These are phyloP conservation scores for Macrocentrus cingulum DNA, from an alignment of 1,140 invertebrate species.

Conservation along the genomic window DNA sequence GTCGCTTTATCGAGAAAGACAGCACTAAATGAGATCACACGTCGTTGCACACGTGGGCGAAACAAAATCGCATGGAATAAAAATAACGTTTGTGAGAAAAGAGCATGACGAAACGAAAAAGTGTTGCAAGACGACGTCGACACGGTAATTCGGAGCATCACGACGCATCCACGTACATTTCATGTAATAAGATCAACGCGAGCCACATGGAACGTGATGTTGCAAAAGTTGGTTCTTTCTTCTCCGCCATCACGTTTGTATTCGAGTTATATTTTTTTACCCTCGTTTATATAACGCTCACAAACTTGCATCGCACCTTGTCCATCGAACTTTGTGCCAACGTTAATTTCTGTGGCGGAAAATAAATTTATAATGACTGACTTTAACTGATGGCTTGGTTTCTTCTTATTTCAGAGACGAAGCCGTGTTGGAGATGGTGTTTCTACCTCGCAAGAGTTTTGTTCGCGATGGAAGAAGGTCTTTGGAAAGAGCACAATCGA, in stretches of 20 bases:
- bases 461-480: conserved; percentile 13
- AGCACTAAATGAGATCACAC: not conserved
- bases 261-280: conserved; percentile 11
- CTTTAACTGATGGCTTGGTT: too few species aligned
- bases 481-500: conserved; percentile 32
- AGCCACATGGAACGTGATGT: conserved; percentile 24
- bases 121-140: conserved; percentile 2
- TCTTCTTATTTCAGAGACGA: too few species aligned
- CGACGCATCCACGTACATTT: conserved; percentile 26
- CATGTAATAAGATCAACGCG: conserved; percentile 29
- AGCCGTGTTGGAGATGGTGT: too few species aligned
- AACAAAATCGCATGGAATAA: conserved; percentile 9
- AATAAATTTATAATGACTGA: too few species aligned
- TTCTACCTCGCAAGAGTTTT: too few species aligned
- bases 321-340: too few species aligned
- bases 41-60: not conserved
- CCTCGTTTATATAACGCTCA: too few species aligned
- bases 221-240: conserved; percentile 23
- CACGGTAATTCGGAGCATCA: conserved; percentile 17
- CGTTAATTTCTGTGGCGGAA: too few species aligned
- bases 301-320: too few species aligned
- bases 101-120: not conserved
- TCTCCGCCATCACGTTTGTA: conserved; percentile 11
- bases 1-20: not conserved
- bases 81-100: not conserved